Evolutionary conservation across 2,797 vertebrate genomes (phyloP).

Genomic region (Tangara arthus): DNA sequence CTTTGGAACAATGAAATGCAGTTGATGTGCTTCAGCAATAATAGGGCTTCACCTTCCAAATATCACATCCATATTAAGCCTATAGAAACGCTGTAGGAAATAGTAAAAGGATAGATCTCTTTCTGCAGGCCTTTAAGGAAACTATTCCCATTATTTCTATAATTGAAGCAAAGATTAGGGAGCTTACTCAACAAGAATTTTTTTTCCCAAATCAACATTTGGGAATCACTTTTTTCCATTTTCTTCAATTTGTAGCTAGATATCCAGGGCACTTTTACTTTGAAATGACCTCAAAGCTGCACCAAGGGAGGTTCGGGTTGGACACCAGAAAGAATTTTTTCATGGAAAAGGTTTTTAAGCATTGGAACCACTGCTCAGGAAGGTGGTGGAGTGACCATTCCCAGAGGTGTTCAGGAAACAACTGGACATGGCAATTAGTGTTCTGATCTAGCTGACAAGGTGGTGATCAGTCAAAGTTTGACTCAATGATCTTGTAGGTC

Average conservation of each 20-base stretch:
- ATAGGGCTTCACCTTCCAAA: background rate
- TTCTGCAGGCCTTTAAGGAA: background rate
- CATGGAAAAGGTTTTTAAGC: background rate
- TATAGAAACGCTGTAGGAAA: background rate
- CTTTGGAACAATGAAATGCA: background rate
- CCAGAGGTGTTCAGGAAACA: background rate
- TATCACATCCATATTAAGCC: background rate
- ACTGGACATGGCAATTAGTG: background rate
- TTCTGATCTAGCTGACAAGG: background rate
- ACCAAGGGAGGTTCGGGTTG: background rate
- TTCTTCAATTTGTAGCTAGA: background rate
- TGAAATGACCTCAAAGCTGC: background rate
- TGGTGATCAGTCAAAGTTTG: background rate
- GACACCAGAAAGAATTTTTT: background rate
- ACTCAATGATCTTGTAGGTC: background rate
- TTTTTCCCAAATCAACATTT: background rate
- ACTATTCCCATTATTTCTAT: background rate
- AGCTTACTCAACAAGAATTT: background rate
- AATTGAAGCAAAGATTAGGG: background rate
- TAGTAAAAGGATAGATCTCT: background rate
- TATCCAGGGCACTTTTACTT: background rate
- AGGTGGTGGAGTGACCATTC: background rate
- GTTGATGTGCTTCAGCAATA: background rate
- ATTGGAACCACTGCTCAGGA: background rate
- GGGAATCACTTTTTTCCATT: background rate